Base-by-base conservation (phyloP, 2,888 invertebrate species). In the Phanerotoma sp. region DNA sequence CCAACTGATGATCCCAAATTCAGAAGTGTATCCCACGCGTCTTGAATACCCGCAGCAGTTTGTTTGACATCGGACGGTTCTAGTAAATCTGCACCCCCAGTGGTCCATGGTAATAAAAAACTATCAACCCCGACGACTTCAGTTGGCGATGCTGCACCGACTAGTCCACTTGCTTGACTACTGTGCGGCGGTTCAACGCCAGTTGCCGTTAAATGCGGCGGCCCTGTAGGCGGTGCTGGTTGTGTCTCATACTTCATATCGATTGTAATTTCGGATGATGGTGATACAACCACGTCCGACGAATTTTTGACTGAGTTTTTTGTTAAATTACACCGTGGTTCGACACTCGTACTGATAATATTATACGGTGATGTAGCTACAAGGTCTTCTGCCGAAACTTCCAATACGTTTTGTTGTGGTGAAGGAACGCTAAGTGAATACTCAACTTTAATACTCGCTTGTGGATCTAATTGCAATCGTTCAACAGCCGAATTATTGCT, bases 1-100 rank as follows among this genome's bases (percentile, higher is more conserved):
- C 85, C 83, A 22, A 83, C 80, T 16, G 84, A 75, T 9, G 81
- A 77, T 51, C 79, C 80, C 54, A 86, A 69, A n/a, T n/a, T n/a
- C 20, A 86, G 76, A 48, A 86, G 73, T 63, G 83, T 87, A 77
- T 91, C 89, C 70, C 91, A 83, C 21, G 86, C 86, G 71, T 91
- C 90, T 69, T 74, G 72, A 50, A 75, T 62, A 25, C 73, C 74
- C 42, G 69, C 66, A 10, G 71, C 66, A 5, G 71, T 71, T 53
- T 74, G 76, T 55, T 76, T 77, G 3, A 73, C 72, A 15, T 76
- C 77, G 5, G 71, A 62, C 1, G 72, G 63, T 55, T 73, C 73
- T 2, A 73, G 59, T 46, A 72, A 73, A 33, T 75, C 77, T 2
- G 71, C 57, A 0, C 72, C 73, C 1, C 71, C 65, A 0, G 69